Conservation (phyloP, 2,888 invertebrate genomes). For the Terebella lapidaria region DNA sequence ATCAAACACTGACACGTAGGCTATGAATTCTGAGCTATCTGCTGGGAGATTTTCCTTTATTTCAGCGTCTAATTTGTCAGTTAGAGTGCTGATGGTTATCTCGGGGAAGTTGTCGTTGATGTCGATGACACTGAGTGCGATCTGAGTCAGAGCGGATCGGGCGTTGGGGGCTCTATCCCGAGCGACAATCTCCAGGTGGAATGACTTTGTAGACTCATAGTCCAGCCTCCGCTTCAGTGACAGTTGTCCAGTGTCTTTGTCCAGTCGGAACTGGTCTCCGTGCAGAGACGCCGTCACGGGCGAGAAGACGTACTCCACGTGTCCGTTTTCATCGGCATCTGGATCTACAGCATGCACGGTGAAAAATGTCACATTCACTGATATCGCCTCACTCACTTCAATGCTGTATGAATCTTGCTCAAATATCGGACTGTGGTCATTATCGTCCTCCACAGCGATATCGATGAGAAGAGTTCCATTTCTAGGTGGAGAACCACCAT, state of each 20-base stretch:
- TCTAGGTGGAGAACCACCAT: slow-evolving; percentile 25
- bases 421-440: slow-evolving; percentile 30
- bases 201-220: not conserved
- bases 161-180: slow-evolving; percentile 13
- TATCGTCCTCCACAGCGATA: slow-evolving; percentile 27
- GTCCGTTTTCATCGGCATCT: slow-evolving; percentile 23
- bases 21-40: slow-evolving; percentile 87
- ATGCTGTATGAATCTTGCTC: slow-evolving; percentile 25
- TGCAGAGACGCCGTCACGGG: not conserved
- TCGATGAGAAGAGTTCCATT: slow-evolving; percentile 24
- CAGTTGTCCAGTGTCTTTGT: slow-evolving; percentile 3
- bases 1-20: slow-evolving; percentile 80
- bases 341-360: slow-evolving; percentile 27
- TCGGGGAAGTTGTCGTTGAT: slow-evolving; percentile 84
- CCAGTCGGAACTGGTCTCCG: slow-evolving; percentile 3
- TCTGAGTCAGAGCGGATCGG: slow-evolving; percentile 60
- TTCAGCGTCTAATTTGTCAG: slow-evolving; percentile 57
- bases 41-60: slow-evolving; percentile 66
- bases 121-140: slow-evolving; percentile 59
- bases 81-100: slow-evolving; percentile 75
- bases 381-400: slow-evolving; percentile 24
- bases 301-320: slow-evolving; percentile 12
- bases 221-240: not conserved
- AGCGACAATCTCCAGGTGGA: slow-evolving; percentile 13
- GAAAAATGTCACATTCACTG: slow-evolving; percentile 24